Conservation (phyloP, 2,113 vertebrate species). For the Todiramphus saurophagus region DNA sequence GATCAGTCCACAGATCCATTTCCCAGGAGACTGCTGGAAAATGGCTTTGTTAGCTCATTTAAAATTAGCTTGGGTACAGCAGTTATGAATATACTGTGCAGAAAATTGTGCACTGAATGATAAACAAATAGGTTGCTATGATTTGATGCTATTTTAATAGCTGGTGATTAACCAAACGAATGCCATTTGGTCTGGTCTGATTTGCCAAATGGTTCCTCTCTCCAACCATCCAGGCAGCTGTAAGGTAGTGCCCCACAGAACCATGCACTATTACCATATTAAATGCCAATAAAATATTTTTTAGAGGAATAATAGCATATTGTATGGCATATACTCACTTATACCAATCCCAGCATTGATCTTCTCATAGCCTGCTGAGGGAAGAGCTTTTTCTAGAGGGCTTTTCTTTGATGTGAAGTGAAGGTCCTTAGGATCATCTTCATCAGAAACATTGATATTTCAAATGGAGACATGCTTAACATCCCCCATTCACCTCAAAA, state of each 20-base stretch:
- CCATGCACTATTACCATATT: not conserved
- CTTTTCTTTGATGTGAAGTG: slow-evolving; percentile 74
- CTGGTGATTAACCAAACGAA: slow-evolving; percentile 62
- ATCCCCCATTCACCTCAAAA: slow-evolving; percentile 73
- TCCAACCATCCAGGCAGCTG: not conserved
- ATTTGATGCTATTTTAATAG: slow-evolving; percentile 66
- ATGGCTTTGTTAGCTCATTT: slow-evolving; percentile 68
- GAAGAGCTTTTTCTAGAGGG: slow-evolving; percentile 77
- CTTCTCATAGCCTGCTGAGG: slow-evolving; percentile 71
- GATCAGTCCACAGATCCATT: slow-evolving; percentile 63
- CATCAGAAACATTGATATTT: slow-evolving; percentile 71
- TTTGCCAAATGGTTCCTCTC: slow-evolving; percentile 46
- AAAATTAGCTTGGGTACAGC: slow-evolving; percentile 77
- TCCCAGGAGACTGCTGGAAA: slow-evolving; percentile 63
- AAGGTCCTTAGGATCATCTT: slow-evolving; percentile 68
- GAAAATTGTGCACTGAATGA: slow-evolving; percentile 72
- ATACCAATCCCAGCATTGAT: slow-evolving; percentile 68
- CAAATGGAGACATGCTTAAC: slow-evolving; percentile 35
- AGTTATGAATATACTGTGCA: slow-evolving; percentile 72
- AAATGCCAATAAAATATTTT: not conserved
- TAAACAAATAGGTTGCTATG: slow-evolving; percentile 66
- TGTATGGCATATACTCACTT: slow-evolving; percentile 47
- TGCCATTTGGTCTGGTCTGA: slow-evolving; percentile 45
- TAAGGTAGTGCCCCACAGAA: not conserved
- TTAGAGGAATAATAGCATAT: not conserved